Evolutionary conservation across 2,797 vertebrate species (phyloP), one percentile per base, ranked within the genome.

Genomic region (Semotilus atromaculatus): DNA sequence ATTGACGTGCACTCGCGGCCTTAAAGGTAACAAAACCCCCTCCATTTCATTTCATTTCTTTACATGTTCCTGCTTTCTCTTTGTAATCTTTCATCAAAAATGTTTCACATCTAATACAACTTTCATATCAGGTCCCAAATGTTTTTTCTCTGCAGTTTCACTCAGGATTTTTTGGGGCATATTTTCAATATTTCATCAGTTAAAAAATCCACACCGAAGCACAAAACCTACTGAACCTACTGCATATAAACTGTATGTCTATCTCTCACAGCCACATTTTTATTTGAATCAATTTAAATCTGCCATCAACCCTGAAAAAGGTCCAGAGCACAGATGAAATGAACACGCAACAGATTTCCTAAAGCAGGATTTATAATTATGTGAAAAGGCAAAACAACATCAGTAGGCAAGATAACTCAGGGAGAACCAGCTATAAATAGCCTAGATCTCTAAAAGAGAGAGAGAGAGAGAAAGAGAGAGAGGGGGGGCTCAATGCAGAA

Each of bases 371-470:
- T 80, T 66, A 31, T 68, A 80, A 80, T 67, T 66, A 80, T 3
- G 29, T 34, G 78, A 45, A 80, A 68, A 67, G 75, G 78, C 62
- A 34, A 80, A 80, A 67, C 62, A 80, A 68, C 62, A 66, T 80
- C 45, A 67, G 60, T 48, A 31, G 43, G 26, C 29, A 80, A 23
- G 62, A 80, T 51, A 80, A 68, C 62, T 48, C 62, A 40, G 51
- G 73, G 73, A 79, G 58, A 64, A 21, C 40, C 18, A 51, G 62
- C 78, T 80, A 62, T 82, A 82, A 74, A 82, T 64, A 74, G 53
- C 36, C 43, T 18, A 23, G 43, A 48, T 67, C 78, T 80, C 62
- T 80, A 53, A 67, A 73, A 67, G 78, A 34, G 13, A 36, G 58
- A 55, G 74, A 66, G 18, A 3, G 71, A 29, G 31, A 34, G 64